Percentiles rank a stretch among this genome's conserved stretches.
These are phyloP conservation scores for Eupithecia insigniata DNA, from an alignment of 2,888 invertebrate genomes.

Conservation along the genomic window DNA sequence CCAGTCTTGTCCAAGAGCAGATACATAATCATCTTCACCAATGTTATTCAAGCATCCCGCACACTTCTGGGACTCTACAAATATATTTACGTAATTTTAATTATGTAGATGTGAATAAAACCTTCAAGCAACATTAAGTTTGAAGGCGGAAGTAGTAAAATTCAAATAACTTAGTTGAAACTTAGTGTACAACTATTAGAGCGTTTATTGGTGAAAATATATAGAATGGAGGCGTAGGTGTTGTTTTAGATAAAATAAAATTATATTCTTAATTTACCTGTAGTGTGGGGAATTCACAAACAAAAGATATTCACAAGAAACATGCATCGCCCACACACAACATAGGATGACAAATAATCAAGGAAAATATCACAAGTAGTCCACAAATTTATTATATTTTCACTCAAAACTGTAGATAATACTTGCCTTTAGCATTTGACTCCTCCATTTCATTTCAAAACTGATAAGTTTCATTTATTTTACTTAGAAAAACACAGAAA, in stretches of 20 bases:
- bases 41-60: constrained; percentile 90
- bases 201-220: neutral
- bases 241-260: neutral
- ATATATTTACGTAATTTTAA: neutral
- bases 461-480: constrained; percentile 49
- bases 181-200: neutral
- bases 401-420: neutral
- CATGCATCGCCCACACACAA: constrained; percentile 77
- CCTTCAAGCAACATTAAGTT: neutral
- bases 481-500: constrained; percentile 48
- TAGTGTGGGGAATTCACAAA: constrained; percentile 53
- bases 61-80: constrained; percentile 80
- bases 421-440: constrained; percentile 67
- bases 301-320: constrained; percentile 72
- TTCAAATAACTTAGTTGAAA: neutral
- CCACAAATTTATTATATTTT: constrained; percentile 11
- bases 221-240: neutral
- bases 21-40: constrained; percentile 90
- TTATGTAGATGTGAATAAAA: constrained; percentile 11
- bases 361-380: constrained; percentile 55
- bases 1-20: constrained; percentile 93
- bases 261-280: constrained; percentile 1
- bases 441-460: constrained; percentile 78
- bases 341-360: constrained; percentile 61
- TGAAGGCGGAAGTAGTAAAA: constrained; percentile 7